Evolutionary conservation across 2,888 invertebrate genomes (phyloP).

Genomic region (Leucophenga montana): DNA sequence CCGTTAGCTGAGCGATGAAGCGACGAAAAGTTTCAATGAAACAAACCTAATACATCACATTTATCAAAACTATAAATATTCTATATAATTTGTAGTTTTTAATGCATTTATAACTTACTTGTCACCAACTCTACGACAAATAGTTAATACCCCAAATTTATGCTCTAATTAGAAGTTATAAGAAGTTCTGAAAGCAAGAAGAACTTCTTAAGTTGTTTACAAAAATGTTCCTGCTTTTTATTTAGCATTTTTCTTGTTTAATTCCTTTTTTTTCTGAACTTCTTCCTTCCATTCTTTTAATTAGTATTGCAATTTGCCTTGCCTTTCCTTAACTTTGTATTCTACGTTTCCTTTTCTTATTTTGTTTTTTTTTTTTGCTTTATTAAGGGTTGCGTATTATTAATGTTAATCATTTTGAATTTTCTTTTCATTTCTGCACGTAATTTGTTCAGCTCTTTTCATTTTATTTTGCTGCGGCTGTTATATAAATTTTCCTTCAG

Average conservation of each 20-base stretch:
- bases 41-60: too few relatives aligned
- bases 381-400: constrained; percentile 44
- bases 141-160: too few relatives aligned
- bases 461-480: not conserved
- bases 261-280: constrained; percentile 40
- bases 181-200: constrained; percentile 8
- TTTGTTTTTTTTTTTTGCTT: too few relatives aligned
- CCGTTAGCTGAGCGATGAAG: too few relatives aligned
- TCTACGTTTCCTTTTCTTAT: not conserved
- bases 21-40: too few relatives aligned
- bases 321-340: constrained; percentile 36
- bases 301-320: constrained; percentile 61
- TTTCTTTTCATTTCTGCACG: constrained; percentile 42
- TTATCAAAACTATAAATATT: too few relatives aligned
- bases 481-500: not conserved
- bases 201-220: constrained; percentile 62
- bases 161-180: too few relatives aligned
- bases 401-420: constrained; percentile 65
- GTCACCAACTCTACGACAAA: constrained; percentile 54
- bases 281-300: constrained; percentile 43
- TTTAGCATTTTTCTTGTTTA: constrained; percentile 40
- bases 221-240: constrained; percentile 39
- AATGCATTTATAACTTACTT: not conserved
- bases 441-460: not conserved
- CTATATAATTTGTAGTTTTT: too few relatives aligned